These are phyloP conservation scores for Cerastoderma edule DNA, from an alignment of 2,888 invertebrate genomes.

Conservation along the genomic window DNA sequence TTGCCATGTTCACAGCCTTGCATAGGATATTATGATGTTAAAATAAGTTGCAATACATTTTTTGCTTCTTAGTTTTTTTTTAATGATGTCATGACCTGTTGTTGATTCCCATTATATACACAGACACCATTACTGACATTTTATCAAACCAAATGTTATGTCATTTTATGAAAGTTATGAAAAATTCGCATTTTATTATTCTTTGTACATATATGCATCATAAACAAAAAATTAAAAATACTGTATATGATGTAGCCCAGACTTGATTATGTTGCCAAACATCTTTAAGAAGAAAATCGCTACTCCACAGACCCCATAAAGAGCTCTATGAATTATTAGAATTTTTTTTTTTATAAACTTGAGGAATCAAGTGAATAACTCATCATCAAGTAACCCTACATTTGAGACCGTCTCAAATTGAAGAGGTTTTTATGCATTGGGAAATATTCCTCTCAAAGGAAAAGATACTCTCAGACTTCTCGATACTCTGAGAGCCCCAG, in stretches of 20 bases:
- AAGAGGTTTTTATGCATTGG: too few relatives aligned
- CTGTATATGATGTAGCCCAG: constrained; percentile 36
- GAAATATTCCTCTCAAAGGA: too few relatives aligned
- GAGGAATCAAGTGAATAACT: too few relatives aligned
- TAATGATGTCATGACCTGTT: constrained; percentile 1
- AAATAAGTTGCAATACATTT: constrained; percentile 46
- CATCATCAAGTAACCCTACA: too few relatives aligned
- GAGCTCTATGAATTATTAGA: too few relatives aligned
- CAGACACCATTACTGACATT: constrained; percentile 27
- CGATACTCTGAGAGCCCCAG: too few relatives aligned
- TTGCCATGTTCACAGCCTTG: too few relatives aligned
- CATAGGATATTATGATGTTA: constrained; percentile 17
- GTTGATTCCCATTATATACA: constrained; percentile 7
- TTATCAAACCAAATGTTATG: constrained; percentile 46
- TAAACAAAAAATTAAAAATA: constrained; percentile 61
- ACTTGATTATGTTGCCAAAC: background rate
- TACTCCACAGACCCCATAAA: too few relatives aligned
- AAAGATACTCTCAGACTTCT: too few relatives aligned
- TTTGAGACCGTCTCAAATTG: too few relatives aligned
- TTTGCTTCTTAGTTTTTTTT: constrained; percentile 16
- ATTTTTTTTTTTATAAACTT: too few relatives aligned
- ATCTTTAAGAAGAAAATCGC: too few relatives aligned
- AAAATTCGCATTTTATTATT: constrained; percentile 65
- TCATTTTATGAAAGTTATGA: constrained; percentile 53
- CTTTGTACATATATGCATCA: constrained; percentile 64